Base-by-base conservation (phyloP, 2,888 invertebrate species). In the Pristionchus mayeri region DNA sequence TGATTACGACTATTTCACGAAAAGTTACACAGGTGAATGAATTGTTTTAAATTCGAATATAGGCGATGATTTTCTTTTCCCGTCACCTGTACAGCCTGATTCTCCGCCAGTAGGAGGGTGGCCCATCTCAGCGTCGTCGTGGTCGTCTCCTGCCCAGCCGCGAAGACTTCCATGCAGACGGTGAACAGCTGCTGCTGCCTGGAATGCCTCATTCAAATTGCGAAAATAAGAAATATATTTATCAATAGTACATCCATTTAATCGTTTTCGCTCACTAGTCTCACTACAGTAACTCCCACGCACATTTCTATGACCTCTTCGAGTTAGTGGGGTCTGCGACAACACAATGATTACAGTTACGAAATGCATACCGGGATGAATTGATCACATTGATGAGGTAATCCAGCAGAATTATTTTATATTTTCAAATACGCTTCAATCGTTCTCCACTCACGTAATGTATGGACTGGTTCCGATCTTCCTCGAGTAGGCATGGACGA, bases 111-210 rank as follows among this genome's bases (percentile, higher is more conserved):
- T 2, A 71, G 13, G 13, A 71, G 71, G 3, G 44, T 71, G 11
- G 71, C 71, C 37, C 71, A 71, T 71, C 44, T 71, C 71, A 71
- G 1, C 40, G 71, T 71, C 3, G 40, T 71, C 24, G 71, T 71
- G 21, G 11, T 6, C 71, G 71, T 71, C 13, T 71, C 71, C 24
- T 71, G 71, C 0, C 71, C 71, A 3, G 71, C 71, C n/a, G 71
- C 40, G 71, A 71, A 71, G 11, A 71, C 71, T 0, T 71, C 71
- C 37, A 71, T 9, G 11, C 71, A 71, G n/a, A 71, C 71, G 44
- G 71, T 40, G 24, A 40, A 16, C 11, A 71, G 40, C 0, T 71
- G 24, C 7, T 1, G n/a, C 44, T 71, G 40, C 40, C 71, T 71
- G 71, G 6, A 27, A 54, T n/a, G n/a, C n/a, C n/a, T n/a, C n/a